Base-by-base conservation (phyloP, 2,888 invertebrate species). In the Cerceris ruficornis region DNA sequence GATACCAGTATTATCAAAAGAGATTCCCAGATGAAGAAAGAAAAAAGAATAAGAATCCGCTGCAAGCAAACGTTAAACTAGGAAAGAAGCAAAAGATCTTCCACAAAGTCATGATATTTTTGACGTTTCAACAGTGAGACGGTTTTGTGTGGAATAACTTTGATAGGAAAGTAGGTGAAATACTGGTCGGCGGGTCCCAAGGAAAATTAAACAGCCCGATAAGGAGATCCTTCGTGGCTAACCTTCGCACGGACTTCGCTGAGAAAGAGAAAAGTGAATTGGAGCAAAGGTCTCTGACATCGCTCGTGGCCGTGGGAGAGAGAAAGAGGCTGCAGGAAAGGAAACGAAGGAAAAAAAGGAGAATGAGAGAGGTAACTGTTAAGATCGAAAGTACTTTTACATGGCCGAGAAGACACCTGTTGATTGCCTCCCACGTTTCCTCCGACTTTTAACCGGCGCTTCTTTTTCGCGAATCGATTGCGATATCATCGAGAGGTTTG, bases 201-300 rank as follows among this genome's bases (percentile, higher is more conserved):
- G 72, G 59, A 61, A 72, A 75, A 75, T 72, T 65, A 72, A 75
- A 65, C 17, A 13, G 9, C 13, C 61, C 73, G 75, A 69, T 67
- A 69, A 75, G 66, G 61, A 41, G 42, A 59, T 41, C 28, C 58
- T 71, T 68, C 65, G 74, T 58, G 75, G 76, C 46, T 77, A 77
- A 77, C 77, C 77, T 77, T 77, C 74, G 60, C 65, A 50, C 8
- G 65, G 69, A 14, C 28, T 58, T 13, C 55, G 28, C 28, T 11
- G 77, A 74, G 73, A 80, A 70, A 74, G 80, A 70, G 80, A 74
- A 80, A 80, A 77, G 77, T 77, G 67, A 80, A 80, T 77, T 77
- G 77, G 80, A 77, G 80, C 80, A 80, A 77, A 80, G 80, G 78
- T 80, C 77, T 72, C 71, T 69, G 78, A 75, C 78, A 69, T 61